Evolutionary conservation across 1,140 invertebrate species (phyloP).

Genomic region (Latrodectus geometricus): DNA sequence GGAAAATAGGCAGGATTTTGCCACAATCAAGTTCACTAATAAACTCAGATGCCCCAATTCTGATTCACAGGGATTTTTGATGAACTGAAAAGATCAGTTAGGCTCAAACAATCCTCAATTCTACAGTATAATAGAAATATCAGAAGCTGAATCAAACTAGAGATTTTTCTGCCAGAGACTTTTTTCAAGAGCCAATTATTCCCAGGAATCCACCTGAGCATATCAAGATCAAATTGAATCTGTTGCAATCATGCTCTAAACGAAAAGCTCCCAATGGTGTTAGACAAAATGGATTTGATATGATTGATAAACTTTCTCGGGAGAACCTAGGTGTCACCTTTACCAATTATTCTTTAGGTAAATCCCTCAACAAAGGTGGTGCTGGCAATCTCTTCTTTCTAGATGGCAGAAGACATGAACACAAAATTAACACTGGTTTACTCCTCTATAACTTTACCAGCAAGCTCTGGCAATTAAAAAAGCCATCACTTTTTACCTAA

Average conservation of each 20-base stretch:
- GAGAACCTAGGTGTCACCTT: neutral
- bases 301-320: neutral
- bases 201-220: neutral
- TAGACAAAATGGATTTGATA: neutral
- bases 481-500: neutral
- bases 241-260: neutral
- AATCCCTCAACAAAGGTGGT: neutral
- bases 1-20: neutral
- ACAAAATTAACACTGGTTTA: neutral
- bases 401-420: neutral
- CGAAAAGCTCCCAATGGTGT: too few relatives aligned
- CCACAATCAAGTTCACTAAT: too few relatives aligned
- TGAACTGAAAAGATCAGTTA: neutral
- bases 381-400: neutral
- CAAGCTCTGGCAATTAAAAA: neutral
- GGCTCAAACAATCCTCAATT: neutral
- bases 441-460: neutral
- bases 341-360: neutral
- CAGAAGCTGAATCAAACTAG: neutral
- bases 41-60: neutral
- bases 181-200: constrained; percentile 1
- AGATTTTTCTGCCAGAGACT: neutral
- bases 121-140: neutral
- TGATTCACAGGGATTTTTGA: neutral
- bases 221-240: neutral